phyloP scores from a whole-genome alignment of 2,888 invertebrate species.

The Nephrotoma appendiculata region DNA sequence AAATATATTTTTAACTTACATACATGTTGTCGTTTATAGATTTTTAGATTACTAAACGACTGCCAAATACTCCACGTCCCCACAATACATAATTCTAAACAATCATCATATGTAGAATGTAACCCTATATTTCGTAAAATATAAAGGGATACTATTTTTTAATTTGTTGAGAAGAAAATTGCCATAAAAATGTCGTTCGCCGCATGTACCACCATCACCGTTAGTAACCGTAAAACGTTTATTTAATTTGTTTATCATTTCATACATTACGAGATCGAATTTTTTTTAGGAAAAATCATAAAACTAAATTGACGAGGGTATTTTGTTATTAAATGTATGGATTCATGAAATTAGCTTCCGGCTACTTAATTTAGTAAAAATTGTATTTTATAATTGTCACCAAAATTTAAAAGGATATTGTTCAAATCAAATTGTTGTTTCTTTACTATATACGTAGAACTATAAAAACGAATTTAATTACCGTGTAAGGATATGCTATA shows the following conservation, averaged over 20 bases:
- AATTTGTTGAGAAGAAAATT: background rate
- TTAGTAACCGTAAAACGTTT: background rate
- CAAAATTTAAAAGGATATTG: background rate
- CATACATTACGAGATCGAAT: background rate
- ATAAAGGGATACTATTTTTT: background rate
- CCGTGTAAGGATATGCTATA: background rate
- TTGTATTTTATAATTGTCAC: background rate
- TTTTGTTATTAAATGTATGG: background rate
- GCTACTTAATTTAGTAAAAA: background rate
- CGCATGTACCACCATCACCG: background rate
- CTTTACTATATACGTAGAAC: background rate
- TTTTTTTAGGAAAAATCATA: background rate
- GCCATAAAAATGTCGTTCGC: background rate
- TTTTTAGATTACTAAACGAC: background rate
- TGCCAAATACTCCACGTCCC: background rate
- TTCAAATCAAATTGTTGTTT: background rate
- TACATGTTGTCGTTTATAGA: background rate
- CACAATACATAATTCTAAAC: background rate
- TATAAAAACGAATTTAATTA: background rate
- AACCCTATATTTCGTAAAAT: background rate
- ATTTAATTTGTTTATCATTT: background rate
- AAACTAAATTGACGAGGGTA: background rate
- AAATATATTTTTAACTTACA: background rate
- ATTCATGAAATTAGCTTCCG: background rate
- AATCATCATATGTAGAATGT: background rate